A percentile compares a stretch with the other conserved stretches of the same genome.
These are phyloP conservation scores for Limnodromus scolopaceus DNA, from an alignment of 2,797 vertebrate genomes.

Conservation along the genomic window DNA sequence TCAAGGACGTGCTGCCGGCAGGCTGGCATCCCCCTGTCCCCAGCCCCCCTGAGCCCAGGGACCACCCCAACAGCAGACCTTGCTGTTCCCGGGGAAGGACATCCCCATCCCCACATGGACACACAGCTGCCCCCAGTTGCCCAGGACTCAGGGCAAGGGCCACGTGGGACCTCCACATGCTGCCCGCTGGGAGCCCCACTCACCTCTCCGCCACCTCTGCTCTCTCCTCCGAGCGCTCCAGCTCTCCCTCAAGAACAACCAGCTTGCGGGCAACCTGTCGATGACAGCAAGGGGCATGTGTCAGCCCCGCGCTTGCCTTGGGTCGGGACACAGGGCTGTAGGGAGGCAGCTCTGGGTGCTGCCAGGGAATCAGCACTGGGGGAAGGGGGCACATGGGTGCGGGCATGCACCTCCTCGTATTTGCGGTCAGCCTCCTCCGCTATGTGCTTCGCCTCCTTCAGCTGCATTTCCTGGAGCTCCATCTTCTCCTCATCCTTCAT, in stretches of 20 bases:
- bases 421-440: conserved; percentile 97
- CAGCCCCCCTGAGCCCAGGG: background rate
- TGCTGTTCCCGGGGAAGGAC: background rate
- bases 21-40: background rate
- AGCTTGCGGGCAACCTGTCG: conserved; percentile 93
- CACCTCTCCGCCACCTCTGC: conserved; percentile 97
- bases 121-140: background rate
- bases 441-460: conserved; percentile 97
- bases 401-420: conserved; percentile 90
- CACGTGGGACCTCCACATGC: background rate
- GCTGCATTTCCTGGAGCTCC: conserved; percentile 98
- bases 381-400: background rate
- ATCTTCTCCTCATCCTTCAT: conserved; percentile 97
- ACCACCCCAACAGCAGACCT: background rate
- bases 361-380: background rate
- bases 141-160: background rate
- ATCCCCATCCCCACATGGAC: background rate
- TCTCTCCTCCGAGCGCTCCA: conserved; percentile 96
- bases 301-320: background rate
- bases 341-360: background rate
- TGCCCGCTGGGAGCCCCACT: background rate
- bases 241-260: conserved; percentile 94
- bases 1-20: background rate
- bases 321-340: background rate
- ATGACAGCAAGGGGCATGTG: background rate